Percentiles rank a stretch among this genome's conserved stretches.
These are phyloP conservation scores for Aphaenogaster rudis DNA, from an alignment of 1,140 invertebrate species.

Conservation along the genomic window DNA sequence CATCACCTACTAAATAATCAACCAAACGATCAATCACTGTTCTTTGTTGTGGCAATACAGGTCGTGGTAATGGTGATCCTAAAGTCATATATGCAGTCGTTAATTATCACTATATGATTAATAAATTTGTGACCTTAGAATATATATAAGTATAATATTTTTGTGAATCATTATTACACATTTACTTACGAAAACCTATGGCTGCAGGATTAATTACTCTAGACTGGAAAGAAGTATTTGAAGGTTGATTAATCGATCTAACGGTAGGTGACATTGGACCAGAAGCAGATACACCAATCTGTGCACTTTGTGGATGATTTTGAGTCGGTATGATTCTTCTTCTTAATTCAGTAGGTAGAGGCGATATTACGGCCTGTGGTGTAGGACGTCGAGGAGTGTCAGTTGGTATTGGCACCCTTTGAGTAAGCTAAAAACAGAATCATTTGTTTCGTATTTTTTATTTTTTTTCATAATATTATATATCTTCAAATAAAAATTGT, in stretches of 20 bases:
- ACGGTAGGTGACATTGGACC: constrained; percentile 63
- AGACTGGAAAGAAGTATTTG: constrained; percentile 70
- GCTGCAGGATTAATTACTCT: constrained; percentile 77
- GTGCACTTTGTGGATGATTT: constrained; percentile 72
- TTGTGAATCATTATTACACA: constrained; percentile 33
- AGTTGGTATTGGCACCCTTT: constrained; percentile 48
- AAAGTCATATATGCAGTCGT: constrained; percentile 39
- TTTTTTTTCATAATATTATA: not conserved
- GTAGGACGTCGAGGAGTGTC: constrained; percentile 81
- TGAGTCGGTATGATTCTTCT: constrained; percentile 79
- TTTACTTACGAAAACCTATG: constrained; percentile 79
- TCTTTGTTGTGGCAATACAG: constrained; percentile 88
- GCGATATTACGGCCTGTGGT: constrained; percentile 61
- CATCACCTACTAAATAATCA: constrained; percentile 98
- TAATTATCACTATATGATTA: not conserved
- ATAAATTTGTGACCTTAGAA: not conserved
- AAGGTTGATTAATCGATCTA: constrained; percentile 63
- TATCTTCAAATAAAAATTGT: not conserved
- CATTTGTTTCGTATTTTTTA: constrained; percentile 31
- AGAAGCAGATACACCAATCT: constrained; percentile 62
- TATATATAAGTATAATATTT: constrained; percentile 28
- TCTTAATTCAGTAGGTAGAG: constrained; percentile 78
- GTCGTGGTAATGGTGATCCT: constrained; percentile 83
- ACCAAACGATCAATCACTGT: constrained; percentile 94
- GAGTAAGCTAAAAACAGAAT: constrained; percentile 73